These are phyloP conservation scores for Cyaniris semiargus DNA, from an alignment of 2,888 invertebrate species.

Conservation along the genomic window DNA sequence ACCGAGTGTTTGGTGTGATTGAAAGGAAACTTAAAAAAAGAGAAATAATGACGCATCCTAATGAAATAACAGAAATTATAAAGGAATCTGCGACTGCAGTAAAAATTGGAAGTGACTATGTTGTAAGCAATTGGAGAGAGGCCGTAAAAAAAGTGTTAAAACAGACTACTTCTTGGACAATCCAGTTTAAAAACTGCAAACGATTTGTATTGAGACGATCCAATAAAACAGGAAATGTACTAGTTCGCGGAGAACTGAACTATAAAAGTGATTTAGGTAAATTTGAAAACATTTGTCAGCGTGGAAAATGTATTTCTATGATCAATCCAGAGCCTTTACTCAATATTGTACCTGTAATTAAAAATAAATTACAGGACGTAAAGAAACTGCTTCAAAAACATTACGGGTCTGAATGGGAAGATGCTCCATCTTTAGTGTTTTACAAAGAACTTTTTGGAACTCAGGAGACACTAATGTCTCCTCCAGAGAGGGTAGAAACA, in stretches of 20 bases:
- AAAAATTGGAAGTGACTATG: constrained; percentile 29
- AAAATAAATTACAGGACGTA: constrained; percentile 32
- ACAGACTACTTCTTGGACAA: constrained; percentile 32
- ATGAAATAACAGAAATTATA: constrained; percentile 30
- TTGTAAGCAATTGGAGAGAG: constrained; percentile 33
- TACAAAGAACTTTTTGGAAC: neutral
- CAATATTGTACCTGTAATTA: constrained; percentile 20
- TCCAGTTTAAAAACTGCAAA: constrained; percentile 37
- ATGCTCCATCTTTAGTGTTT: neutral
- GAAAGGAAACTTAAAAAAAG: constrained; percentile 18
- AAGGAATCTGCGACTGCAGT: constrained; percentile 23
- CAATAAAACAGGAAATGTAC: constrained; percentile 28
- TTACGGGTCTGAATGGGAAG: constrained; percentile 27
- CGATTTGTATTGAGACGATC: constrained; percentile 32
- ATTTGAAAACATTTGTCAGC: constrained; percentile 30
- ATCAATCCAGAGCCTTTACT: constrained; percentile 19
- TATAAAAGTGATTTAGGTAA: constrained; percentile 34
- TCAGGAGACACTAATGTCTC: neutral
- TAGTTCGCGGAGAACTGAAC: constrained; percentile 28
- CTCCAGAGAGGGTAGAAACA: neutral
- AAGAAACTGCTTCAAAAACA: constrained; percentile 22
- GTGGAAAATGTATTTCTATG: constrained; percentile 33
- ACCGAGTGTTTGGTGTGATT: constrained; percentile 26
- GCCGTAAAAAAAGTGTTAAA: constrained; percentile 32
- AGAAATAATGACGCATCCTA: constrained; percentile 26